These are phyloP conservation scores for Channa maculata DNA, from an alignment of 2,113 vertebrate species.

Conservation along the genomic window DNA sequence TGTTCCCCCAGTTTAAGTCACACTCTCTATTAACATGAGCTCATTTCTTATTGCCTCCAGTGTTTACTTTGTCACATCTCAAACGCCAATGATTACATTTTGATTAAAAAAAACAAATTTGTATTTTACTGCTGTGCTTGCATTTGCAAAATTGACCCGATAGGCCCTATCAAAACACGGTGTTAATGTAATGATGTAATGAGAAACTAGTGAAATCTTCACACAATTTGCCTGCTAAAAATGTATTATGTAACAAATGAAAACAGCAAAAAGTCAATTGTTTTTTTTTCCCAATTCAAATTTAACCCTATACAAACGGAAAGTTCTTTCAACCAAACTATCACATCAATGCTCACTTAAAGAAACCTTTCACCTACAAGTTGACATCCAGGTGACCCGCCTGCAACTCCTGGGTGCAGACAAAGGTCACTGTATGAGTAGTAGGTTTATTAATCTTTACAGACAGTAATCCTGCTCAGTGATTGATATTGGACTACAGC, in stretches of 20 bases:
- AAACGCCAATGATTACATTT: too few species aligned
- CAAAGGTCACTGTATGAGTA: conserved; percentile 49
- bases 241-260: neutral
- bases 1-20: too few species aligned
- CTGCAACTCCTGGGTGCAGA: conserved; percentile 1
- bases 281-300: neutral
- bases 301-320: neutral
- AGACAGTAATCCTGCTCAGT: conserved; percentile 63
- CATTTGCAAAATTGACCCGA: neutral
- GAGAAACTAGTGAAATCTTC: neutral
- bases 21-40: too few species aligned
- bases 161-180: neutral
- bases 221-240: neutral
- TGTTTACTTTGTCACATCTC: neutral
- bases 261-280: too few species aligned
- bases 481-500: conserved; percentile 48
- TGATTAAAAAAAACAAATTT: too few species aligned
- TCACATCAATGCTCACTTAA: neutral
- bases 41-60: neutral
- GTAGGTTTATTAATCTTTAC: conserved; percentile 59
- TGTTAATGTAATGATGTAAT: too few species aligned
- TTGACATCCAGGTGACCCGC: conserved; percentile 24
- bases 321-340: neutral
- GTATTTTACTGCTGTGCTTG: neutral
- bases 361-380: conserved; percentile 10